These are phyloP conservation scores for Ectemnius lituratus DNA, from an alignment of 2,888 invertebrate genomes.

Conservation along the genomic window DNA sequence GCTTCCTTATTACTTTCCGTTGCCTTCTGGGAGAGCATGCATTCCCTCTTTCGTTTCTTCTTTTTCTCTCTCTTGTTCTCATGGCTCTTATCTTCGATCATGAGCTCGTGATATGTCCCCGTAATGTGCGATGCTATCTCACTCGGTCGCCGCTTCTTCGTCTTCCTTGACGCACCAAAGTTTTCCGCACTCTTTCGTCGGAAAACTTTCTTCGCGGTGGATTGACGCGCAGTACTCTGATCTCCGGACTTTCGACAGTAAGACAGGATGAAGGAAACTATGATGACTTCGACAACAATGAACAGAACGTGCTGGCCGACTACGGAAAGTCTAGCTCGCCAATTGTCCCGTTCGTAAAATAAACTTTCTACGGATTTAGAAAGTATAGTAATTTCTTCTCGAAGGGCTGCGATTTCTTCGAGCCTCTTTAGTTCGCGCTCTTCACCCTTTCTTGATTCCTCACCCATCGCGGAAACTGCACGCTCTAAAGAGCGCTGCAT, in stretches of 20 bases:
- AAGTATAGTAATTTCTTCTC: constrained; percentile 83
- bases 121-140: constrained; percentile 80
- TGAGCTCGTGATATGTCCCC: constrained; percentile 81
- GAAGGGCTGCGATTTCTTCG: constrained; percentile 86
- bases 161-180: constrained; percentile 74
- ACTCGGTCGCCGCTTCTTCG: constrained; percentile 84
- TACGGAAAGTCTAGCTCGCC: constrained; percentile 82
- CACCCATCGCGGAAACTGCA: constrained; percentile 85
- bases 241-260: constrained; percentile 77
- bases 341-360: constrained; percentile 83
- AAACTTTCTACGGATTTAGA: constrained; percentile 82
- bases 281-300: constrained; percentile 79
- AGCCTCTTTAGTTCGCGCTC: constrained; percentile 89
- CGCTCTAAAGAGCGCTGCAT: constrained; percentile 92
- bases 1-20: constrained; percentile 41
- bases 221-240: constrained; percentile 74
- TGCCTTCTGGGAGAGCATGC: constrained; percentile 34
- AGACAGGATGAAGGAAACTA: constrained; percentile 79
- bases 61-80: constrained; percentile 76
- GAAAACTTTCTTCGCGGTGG: constrained; percentile 62
- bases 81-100: constrained; percentile 79
- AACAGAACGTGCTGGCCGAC: constrained; percentile 79
- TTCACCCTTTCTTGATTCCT: constrained; percentile 84
- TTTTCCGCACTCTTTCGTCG: constrained; percentile 59
- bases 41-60: constrained; percentile 78